Conservation (phyloP, 2,888 invertebrate species). For the Tortricodes alternella region DNA sequence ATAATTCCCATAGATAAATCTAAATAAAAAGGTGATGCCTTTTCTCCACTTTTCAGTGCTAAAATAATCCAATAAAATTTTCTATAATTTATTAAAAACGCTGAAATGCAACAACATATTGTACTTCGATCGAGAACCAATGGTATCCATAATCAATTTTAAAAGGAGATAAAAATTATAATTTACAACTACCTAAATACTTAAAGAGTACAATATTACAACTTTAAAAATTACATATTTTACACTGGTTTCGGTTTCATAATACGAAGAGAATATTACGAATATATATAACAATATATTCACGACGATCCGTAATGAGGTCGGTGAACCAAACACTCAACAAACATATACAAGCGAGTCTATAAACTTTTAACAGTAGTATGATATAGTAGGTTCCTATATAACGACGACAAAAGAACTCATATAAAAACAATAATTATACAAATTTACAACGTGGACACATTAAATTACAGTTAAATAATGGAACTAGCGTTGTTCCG, state of each 20-base stretch:
- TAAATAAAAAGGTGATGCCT: not conserved
- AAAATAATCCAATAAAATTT: not conserved
- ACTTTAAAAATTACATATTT: conserved; percentile 17
- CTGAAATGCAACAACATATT: conserved; percentile 39
- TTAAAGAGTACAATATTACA: conserved; percentile 27
- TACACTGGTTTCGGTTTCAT: conserved; percentile 9
- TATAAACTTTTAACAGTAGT: conserved; percentile 14
- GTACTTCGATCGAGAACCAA: conserved; percentile 45
- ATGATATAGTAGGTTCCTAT: conserved; percentile 22
- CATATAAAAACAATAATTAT: conserved; percentile 20
- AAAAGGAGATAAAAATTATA: conserved; percentile 16
- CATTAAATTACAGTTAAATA: conserved; percentile 16
- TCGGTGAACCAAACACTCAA: not conserved
- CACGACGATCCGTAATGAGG: too few relatives aligned
- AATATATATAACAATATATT: not conserved
- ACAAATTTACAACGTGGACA: conserved; percentile 18
- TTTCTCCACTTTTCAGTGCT: conserved; percentile 8
- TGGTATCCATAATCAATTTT: conserved; percentile 26
- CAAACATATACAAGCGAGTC: conserved; percentile 21
- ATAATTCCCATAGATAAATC: conserved; percentile 5
- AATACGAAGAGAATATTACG: not conserved
- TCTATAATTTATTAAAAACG: not conserved
- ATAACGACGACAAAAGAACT: conserved; percentile 19
- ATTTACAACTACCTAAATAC: conserved; percentile 30
- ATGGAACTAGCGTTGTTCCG: not conserved